Evolutionary conservation across 1,140 invertebrate genomes (phyloP).

Genomic region (Phenacoccus solenopsis): DNA sequence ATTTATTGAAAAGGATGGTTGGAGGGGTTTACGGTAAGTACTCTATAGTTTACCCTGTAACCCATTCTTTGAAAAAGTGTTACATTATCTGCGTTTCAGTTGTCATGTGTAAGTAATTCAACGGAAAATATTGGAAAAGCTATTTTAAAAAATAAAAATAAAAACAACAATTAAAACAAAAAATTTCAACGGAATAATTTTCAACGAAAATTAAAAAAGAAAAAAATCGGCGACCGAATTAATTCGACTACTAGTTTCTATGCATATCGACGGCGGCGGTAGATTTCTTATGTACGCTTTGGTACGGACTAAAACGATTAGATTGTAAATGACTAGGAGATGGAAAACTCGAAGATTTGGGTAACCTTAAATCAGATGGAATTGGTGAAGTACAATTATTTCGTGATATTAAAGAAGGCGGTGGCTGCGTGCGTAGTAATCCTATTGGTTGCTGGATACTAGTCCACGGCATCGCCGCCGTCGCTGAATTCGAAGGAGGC

Average conservation of each 20-base stretch:
- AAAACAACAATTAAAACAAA: neutral
- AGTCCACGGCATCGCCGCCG: neutral
- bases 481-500: neutral
- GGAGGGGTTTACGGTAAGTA: too few relatives aligned
- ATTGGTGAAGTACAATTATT: conserved; percentile 12
- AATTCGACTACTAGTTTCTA: conserved; percentile 10
- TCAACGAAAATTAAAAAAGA: neutral
- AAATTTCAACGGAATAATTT: neutral
- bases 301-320: conserved; percentile 15
- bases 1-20: too few relatives aligned
- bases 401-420: conserved; percentile 6
- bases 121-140: neutral
- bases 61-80: too few relatives aligned
- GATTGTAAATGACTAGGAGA: conserved; percentile 15
- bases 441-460: conserved; percentile 6
- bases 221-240: neutral
- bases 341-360: conserved; percentile 12
- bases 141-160: neutral
- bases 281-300: conserved; percentile 9
- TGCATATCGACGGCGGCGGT: conserved; percentile 10
- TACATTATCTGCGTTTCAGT: too few relatives aligned
- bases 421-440: neutral
- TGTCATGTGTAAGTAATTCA: too few relatives aligned
- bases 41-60: too few relatives aligned
- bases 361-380: conserved; percentile 12